Percentiles rank a stretch among this genome's conserved stretches.
These are phyloP conservation scores for Poeciliopsis infans DNA, from an alignment of 2,797 vertebrate genomes.

Conservation along the genomic window DNA sequence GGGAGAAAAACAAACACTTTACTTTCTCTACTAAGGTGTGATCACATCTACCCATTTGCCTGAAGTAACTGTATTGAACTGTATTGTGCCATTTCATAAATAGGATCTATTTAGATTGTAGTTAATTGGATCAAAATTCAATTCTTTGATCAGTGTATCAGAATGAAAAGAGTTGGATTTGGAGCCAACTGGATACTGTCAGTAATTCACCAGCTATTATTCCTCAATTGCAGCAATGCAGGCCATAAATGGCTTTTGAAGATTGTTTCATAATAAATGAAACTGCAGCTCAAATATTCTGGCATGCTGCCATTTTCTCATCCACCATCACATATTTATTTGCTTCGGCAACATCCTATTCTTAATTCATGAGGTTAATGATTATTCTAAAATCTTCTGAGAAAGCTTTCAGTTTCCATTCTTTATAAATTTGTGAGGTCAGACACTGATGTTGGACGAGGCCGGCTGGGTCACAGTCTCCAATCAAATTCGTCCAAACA, in stretches of 20 bases:
- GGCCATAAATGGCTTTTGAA: background rate
- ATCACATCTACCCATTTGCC: background rate
- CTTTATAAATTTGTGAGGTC: background rate
- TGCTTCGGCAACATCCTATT: background rate
- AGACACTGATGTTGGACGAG: background rate
- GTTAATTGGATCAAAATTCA: background rate
- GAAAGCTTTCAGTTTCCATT: background rate
- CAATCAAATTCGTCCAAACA: background rate
- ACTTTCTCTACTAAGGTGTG: slow-evolving; percentile 4
- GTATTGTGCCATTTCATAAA: background rate
- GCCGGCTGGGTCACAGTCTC: background rate
- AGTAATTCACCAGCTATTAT: background rate
- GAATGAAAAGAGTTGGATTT: background rate
- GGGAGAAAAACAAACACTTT: slow-evolving; percentile 23
- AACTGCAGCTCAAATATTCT: background rate
- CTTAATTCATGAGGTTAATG: background rate
- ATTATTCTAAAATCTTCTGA: background rate
- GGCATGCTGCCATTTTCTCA: background rate
- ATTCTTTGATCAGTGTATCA: background rate
- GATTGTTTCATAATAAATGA: background rate
- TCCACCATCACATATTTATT: background rate
- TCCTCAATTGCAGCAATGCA: background rate
- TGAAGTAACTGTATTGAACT: background rate
- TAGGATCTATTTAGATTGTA: background rate
- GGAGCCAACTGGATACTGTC: background rate